Conservation (phyloP, 2,888 invertebrate species). For the Antitype chi region DNA sequence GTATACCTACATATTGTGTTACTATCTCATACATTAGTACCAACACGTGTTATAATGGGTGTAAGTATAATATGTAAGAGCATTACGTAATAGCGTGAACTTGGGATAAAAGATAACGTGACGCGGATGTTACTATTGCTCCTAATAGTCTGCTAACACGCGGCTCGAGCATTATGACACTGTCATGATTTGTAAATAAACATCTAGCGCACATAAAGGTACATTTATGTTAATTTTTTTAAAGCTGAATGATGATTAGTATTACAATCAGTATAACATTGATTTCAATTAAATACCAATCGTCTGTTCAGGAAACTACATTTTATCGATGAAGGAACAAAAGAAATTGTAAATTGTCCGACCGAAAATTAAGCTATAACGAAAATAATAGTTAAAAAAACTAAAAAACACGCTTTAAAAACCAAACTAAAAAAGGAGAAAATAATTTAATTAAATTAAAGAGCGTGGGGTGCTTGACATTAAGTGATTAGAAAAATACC, state of each 20-base stretch:
- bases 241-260: not conserved
- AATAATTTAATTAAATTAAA: too few species aligned
- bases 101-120: constrained; percentile 45
- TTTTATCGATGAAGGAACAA: not conserved
- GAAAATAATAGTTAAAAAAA: too few species aligned
- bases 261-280: not conserved
- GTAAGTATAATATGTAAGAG: constrained; percentile 23
- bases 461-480: too few species aligned
- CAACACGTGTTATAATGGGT: constrained; percentile 17
- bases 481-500: too few species aligned
- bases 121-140: constrained; percentile 26
- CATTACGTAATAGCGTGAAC: constrained; percentile 38
- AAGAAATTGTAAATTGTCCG: not conserved
- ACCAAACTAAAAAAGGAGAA: too few species aligned
- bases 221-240: not conserved
- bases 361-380: too few species aligned
- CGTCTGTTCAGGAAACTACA: not conserved
- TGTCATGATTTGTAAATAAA: constrained; percentile 21
- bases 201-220: not conserved
- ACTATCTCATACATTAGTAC: constrained; percentile 14
- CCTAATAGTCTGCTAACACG: constrained; percentile 61
- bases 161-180: constrained; percentile 11
- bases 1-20: constrained; percentile 17
- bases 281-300: not conserved
- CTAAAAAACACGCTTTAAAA: too few species aligned